Evolutionary conservation across 1,140 invertebrate species (phyloP).

Genomic region (Drosophila bocqueti): DNA sequence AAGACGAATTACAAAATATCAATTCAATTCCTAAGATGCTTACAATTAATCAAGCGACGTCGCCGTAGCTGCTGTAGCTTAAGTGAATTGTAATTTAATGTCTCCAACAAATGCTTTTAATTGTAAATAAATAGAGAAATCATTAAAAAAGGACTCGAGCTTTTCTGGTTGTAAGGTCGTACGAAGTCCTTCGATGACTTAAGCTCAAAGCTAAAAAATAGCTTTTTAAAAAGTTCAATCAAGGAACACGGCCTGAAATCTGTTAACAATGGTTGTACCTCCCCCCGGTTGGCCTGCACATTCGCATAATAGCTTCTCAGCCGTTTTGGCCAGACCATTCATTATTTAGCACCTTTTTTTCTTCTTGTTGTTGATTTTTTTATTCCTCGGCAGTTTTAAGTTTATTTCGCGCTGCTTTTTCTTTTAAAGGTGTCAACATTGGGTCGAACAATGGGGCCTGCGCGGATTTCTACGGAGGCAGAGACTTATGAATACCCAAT

Average conservation of each 20-base stretch:
- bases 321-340: conserved; percentile 19
- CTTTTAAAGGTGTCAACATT: conserved; percentile 76
- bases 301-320: conserved; percentile 22
- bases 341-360: conserved; percentile 43
- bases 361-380: conserved; percentile 13
- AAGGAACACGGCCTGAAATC: neutral
- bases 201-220: conserved; percentile 22
- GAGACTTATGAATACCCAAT: conserved; percentile 71
- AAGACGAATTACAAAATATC: conserved; percentile 49
- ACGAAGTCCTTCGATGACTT: neutral
- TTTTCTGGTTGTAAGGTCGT: neutral
- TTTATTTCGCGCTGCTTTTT: conserved; percentile 62
- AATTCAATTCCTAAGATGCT: conserved; percentile 74
- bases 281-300: neutral
- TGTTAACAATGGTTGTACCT: neutral
- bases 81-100: conserved; percentile 71
- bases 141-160: conserved; percentile 16
- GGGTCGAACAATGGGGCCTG: conserved; percentile 59
- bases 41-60: conserved; percentile 59
- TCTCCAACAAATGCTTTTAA: conserved; percentile 78
- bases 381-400: conserved; percentile 23
- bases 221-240: neutral
- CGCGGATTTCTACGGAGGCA: conserved; percentile 60
- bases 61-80: conserved; percentile 55
- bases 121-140: conserved; percentile 73